phyloP scores from a whole-genome alignment of 2,113 vertebrate genomes.

The Parotia lawesii region DNA sequence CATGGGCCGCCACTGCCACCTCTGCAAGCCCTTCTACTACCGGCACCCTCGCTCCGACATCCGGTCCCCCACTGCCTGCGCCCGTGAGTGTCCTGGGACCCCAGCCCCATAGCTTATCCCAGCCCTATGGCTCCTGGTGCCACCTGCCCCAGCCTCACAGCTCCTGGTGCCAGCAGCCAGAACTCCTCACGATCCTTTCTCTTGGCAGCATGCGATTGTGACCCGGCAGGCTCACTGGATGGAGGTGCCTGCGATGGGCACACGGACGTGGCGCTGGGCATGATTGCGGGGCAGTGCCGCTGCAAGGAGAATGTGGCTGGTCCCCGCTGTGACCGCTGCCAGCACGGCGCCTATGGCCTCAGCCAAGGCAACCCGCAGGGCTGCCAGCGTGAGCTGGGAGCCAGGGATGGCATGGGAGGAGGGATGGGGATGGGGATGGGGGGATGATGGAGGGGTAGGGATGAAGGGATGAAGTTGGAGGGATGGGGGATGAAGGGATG shows the following conservation, averaged over 20 bases:
- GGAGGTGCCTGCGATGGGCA: slow-evolving; percentile 81
- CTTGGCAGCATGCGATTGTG: slow-evolving; percentile 80
- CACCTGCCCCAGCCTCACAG: not conserved
- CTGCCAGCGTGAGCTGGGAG: slow-evolving; percentile 60
- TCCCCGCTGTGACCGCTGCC: slow-evolving; percentile 81
- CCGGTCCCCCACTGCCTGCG: slow-evolving; percentile 59
- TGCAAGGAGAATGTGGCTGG: slow-evolving; percentile 82
- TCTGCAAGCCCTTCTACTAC: slow-evolving; percentile 85
- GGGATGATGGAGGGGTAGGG: not conserved
- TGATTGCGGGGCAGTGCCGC: slow-evolving; percentile 83
- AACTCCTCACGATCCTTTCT: not conserved
- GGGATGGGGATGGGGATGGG: not conserved
- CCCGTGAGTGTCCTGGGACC: slow-evolving; percentile 54
- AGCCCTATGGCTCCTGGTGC: accelerated
- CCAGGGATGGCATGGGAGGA: not conserved
- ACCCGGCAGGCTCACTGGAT: slow-evolving; percentile 79
- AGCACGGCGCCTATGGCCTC: slow-evolving; percentile 78
- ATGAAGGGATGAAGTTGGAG: not conserved
- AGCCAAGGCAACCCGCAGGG: slow-evolving; percentile 75
- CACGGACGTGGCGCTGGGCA: slow-evolving; percentile 73
- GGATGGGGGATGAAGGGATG: not conserved
- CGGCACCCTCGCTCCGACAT: slow-evolving; percentile 70
- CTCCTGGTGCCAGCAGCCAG: not conserved
- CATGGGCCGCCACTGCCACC: slow-evolving; percentile 77
- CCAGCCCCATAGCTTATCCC: accelerated